Conservation (phyloP, 2,888 invertebrate species). For the Limenitis arthemis region DNA sequence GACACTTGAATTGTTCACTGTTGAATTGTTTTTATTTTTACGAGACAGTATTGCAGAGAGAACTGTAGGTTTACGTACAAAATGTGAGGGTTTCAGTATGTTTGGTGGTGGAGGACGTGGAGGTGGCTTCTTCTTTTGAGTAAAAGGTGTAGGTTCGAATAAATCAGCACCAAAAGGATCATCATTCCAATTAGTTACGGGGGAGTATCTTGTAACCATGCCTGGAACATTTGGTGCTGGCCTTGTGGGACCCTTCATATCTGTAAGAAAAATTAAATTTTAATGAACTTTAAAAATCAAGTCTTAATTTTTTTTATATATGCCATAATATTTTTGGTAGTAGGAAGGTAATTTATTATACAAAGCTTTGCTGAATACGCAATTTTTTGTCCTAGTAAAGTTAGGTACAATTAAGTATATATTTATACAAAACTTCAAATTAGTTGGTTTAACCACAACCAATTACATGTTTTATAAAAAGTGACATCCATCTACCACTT, state of each 20-base stretch:
- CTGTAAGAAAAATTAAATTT: slow-evolving; percentile 40
- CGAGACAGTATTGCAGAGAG: slow-evolving; percentile 54
- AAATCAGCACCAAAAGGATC: slow-evolving; percentile 65
- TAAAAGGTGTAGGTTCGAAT: slow-evolving; percentile 56
- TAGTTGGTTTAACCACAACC: no score
- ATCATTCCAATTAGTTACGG: slow-evolving; percentile 70
- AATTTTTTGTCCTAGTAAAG: no score
- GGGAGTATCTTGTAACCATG: slow-evolving; percentile 58
- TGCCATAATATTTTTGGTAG: no score
- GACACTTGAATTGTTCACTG: slow-evolving; percentile 30
- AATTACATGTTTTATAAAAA: no score
- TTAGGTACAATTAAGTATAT: no score
- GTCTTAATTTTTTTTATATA: no score
- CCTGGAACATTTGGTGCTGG: slow-evolving; percentile 71
- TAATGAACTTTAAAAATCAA: neutral
- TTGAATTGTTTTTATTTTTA: slow-evolving; percentile 40
- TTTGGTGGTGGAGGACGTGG: slow-evolving; percentile 81
- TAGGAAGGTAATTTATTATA: no score
- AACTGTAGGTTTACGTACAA: slow-evolving; percentile 63
- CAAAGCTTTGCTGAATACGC: no score
- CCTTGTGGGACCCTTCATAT: slow-evolving; percentile 74
- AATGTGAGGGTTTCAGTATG: slow-evolving; percentile 60
- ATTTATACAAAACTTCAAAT: no score
- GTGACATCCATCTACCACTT: no score
- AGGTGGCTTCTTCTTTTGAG: slow-evolving; percentile 78